Base-by-base conservation (phyloP, 1,140 invertebrate genomes). In the Spodoptera frugiperda region DNA sequence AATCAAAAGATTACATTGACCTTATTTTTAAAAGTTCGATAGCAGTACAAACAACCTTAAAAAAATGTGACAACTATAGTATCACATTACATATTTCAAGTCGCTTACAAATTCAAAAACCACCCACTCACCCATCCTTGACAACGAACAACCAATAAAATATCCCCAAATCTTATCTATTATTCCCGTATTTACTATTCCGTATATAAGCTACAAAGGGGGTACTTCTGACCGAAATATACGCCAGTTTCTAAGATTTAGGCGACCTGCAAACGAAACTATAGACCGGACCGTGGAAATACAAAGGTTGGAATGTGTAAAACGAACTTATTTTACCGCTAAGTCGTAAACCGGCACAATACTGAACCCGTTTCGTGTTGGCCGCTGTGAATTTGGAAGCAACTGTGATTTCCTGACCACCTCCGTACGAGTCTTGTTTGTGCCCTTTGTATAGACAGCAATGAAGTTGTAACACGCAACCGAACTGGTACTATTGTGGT, bases 251-350 rank as follows among this genome's bases (percentile, higher is more conserved):
- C 15, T 73, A 65, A 65, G 57, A 65, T 73, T 55, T 72, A 68
- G 51, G 49, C 70, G 63, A 21, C 67, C 59, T 65, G 33, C 59
- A 61, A 73, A 73, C 76, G 48, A 19, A 21, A 48, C 71, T 73
- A 44, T 68, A 70, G 15, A 53, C 21, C 33, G 48, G 39, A 48
- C 53, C 48, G 55, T 74, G 44, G 15, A 46, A 63, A 59, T 54
- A 80, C 79, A 81, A 80, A 82, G 78, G 77, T 78, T 70, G 48
- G 68, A 79, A 84, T 72, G 81, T 79, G 76, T 82, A 72, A 81
- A 81, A 67, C 48, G 48, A 78, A 78, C 74, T 80, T 85, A 82
- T 82, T 82, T 79, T 53, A 65, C 77, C 76, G 21, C 70, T 61
- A 21, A 61, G 55, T 73, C 79, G 79, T 82, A 84, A 84, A 82